A percentile compares a stretch with the other conserved stretches of the same genome.
phyloP scores from a whole-genome alignment of 2,797 vertebrate genomes.

The Rhincodon typus region DNA sequence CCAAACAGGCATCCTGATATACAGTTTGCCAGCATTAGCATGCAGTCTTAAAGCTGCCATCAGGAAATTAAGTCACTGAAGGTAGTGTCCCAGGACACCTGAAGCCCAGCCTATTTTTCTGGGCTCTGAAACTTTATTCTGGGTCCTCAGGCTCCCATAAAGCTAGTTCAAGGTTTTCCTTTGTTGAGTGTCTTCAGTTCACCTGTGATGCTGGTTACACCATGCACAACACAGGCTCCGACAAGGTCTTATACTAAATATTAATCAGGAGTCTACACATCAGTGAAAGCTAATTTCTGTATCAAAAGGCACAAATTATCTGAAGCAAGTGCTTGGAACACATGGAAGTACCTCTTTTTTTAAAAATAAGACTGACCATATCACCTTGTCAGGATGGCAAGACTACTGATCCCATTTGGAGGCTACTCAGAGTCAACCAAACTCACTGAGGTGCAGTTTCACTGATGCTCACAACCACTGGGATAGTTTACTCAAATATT shows the following conservation, averaged over 20 bases:
- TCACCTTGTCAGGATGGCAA: not conserved
- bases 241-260: not conserved
- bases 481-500: no score
- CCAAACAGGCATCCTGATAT: not conserved
- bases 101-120: not conserved
- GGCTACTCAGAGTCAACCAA: no score
- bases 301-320: not conserved
- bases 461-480: no score
- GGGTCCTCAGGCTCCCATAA: not conserved
- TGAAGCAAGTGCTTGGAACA: not conserved
- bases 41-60: conserved; percentile 42
- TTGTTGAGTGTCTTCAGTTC: not conserved
- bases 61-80: conserved; percentile 40
- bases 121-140: not conserved
- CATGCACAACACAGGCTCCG: not conserved
- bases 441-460: no score
- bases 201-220: not conserved
- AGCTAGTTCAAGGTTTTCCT: not conserved
- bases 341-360: not conserved
- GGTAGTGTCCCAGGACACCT: no score
- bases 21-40: conserved; percentile 34
- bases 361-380: not conserved
- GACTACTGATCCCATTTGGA: not conserved
- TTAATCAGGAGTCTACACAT: not conserved
- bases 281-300: not conserved